A percentile compares a stretch with the other conserved stretches of the same genome.
Evolutionary conservation across 2,113 vertebrate species (phyloP).

Genomic region (Tetraodon nigroviridis): DNA sequence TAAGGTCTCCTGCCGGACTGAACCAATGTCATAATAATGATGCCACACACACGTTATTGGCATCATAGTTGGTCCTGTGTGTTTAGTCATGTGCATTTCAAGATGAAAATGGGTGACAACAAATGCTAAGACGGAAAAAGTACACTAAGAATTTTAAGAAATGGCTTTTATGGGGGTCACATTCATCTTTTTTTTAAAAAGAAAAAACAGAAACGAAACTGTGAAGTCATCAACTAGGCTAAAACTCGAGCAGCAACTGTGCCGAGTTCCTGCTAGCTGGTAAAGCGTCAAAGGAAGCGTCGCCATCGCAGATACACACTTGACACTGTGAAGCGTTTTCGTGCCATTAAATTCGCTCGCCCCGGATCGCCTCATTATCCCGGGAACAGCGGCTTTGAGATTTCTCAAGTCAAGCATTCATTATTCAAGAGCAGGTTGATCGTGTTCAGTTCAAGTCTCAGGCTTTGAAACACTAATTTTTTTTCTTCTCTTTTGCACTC

Average conservation of each 20-base stretch:
- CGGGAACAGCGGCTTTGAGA: conserved; percentile 61
- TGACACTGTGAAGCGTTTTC: conserved; percentile 46
- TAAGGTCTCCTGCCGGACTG: too few species aligned
- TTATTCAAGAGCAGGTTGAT: conserved; percentile 72
- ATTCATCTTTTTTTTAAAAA: not conserved
- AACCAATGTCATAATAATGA: too few species aligned
- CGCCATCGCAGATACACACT: conserved; percentile 55
- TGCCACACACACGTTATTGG: too few species aligned
- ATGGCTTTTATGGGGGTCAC: too few species aligned
- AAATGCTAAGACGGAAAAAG: too few species aligned
- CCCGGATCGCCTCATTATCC: conserved; percentile 65
- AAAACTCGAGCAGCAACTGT: conserved; percentile 26
- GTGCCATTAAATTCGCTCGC: conserved; percentile 53
- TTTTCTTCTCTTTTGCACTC: conserved; percentile 35
- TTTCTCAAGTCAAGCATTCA: conserved; percentile 68
- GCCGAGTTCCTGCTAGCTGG: conserved; percentile 45
- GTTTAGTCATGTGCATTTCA: not conserved
- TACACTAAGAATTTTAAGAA: too few species aligned
- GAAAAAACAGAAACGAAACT: not conserved
- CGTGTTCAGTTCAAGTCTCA: conserved; percentile 52
- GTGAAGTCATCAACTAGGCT: conserved; percentile 3
- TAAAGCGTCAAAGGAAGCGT: conserved; percentile 56
- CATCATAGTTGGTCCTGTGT: not conserved
- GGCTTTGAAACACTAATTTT: conserved; percentile 29
- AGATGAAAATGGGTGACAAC: not conserved